Conservation (phyloP, 2,888 invertebrate genomes). For the Laothoe populi region DNA sequence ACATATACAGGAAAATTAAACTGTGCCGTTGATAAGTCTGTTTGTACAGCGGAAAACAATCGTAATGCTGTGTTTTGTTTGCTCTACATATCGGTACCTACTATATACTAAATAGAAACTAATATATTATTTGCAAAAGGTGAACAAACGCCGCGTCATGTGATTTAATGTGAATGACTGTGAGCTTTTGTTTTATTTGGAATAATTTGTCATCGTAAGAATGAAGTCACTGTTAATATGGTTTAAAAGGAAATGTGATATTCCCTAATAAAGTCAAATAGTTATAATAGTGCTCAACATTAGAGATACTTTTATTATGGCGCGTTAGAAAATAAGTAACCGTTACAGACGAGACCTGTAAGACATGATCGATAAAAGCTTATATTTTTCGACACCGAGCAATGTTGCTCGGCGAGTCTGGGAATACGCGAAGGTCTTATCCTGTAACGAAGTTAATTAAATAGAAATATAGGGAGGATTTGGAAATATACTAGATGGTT, state of each 20-base stretch:
- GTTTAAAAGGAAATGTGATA: neutral
- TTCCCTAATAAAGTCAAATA: neutral
- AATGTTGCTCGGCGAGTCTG: too few relatives aligned
- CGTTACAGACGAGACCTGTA: too few relatives aligned
- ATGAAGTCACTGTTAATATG: neutral
- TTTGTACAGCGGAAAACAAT: neutral
- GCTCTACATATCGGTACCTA: neutral
- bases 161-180: conserved; percentile 6
- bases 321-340: too few relatives aligned
- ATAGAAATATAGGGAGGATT: too few relatives aligned
- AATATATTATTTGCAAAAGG: neutral
- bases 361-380: too few relatives aligned
- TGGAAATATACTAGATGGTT: too few relatives aligned
- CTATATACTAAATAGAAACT: neutral
- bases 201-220: neutral
- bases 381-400: too few relatives aligned
- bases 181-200: neutral
- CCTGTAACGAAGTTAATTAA: too few relatives aligned
- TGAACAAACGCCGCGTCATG: neutral
- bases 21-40: neutral
- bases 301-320: too few relatives aligned
- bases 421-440: too few relatives aligned
- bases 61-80: neutral
- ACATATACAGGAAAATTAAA: neutral
- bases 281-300: too few relatives aligned